Evolutionary conservation across 2,113 vertebrate species (phyloP), one percentile per base, ranked within the genome.

Genomic region (Passer domesticus): DNA sequence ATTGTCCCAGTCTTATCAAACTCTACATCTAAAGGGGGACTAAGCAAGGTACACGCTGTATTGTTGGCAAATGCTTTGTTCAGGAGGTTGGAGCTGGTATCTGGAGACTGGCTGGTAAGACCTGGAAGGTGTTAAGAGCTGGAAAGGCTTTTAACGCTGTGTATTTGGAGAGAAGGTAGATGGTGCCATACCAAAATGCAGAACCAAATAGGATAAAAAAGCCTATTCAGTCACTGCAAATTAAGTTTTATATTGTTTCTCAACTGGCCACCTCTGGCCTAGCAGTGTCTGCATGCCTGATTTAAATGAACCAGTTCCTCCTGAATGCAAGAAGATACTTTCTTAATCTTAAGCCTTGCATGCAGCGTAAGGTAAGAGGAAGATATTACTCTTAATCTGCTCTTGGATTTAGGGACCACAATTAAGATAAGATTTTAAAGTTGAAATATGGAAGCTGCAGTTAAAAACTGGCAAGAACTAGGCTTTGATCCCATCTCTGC

Each of bases 1-100:
- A 68, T 4, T 72, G 4, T 9, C 72, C 19, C 0, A 0, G 18
- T 28, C 18, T 68, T 50, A 68, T 4, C 30, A 41, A 27, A 37
- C 14, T 59, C 37, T 46, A 1, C 7, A 69, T 41, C 31, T 74
- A 47, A 47, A 74, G 50, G 39, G 4, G 11, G 13, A 43, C 23
- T n/a, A 37, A 78, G 39, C 12, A 94, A 46, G 14, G 23, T 31
- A 35, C 31, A 77, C 5, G 9, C 9, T 33, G 41, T 10, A 41
- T 22, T 41, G 17, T 9, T 43, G 55, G 31, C 9, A 76, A 74
- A 86, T 31, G 15, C 17, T 67, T 83, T 81, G 60, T 13, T 83
- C 39, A 6, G 21, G 33, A 70, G 41, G 37, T 37, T n/a, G 69
- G 33, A 87, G 44, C 17, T 81, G n/a, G 5, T 44, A 27, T 81